Evolutionary conservation across 2,797 vertebrate genomes (phyloP).

Genomic region (Euphonia xanthogaster): DNA sequence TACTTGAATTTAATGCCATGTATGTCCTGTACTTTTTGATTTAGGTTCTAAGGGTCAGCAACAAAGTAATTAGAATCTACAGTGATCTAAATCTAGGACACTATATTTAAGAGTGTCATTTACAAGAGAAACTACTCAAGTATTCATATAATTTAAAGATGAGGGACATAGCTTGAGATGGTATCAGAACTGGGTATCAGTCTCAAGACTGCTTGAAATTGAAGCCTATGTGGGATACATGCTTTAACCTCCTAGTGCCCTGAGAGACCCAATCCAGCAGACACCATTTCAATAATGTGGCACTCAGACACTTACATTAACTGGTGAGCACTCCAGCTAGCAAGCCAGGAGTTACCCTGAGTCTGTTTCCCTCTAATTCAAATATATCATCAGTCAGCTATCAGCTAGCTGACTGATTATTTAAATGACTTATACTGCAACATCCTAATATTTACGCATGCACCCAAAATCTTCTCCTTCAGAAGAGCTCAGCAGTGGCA

Average conservation of each 20-base stretch:
- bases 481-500: background rate
- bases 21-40: background rate
- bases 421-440: background rate
- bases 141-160: background rate
- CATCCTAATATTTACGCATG: background rate
- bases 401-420: background rate
- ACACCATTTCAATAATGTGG: background rate
- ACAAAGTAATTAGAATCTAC: background rate
- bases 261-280: background rate
- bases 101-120: background rate
- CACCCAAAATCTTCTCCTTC: background rate
- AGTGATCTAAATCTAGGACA: background rate
- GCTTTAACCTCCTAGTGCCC: background rate
- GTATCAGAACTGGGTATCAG: background rate
- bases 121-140: rapidly evolving
- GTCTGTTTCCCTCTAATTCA: background rate
- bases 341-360: background rate
- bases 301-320: background rate
- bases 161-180: background rate
- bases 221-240: rapidly evolving
- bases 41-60: background rate
- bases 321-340: background rate
- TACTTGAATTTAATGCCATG: background rate
- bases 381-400: background rate
- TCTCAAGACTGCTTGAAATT: background rate